Base-by-base conservation (phyloP, 2,888 invertebrate species). In the Blastobasis adustella region DNA sequence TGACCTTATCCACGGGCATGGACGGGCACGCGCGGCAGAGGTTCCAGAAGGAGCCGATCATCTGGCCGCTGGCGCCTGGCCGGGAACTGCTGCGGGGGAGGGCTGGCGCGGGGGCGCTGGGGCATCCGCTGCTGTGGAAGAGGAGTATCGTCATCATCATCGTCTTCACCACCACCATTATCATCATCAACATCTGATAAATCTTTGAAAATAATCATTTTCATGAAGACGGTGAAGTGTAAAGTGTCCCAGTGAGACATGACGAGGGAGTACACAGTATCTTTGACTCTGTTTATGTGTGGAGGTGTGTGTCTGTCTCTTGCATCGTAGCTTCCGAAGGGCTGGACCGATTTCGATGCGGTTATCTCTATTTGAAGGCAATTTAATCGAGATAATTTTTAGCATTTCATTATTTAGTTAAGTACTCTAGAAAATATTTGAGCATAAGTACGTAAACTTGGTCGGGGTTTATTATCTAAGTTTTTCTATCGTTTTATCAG, bases 41-140 rank as follows among this genome's bases (percentile, higher is more conserved):
- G 91, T 96, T 97, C 96, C 96, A 96, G 91, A 97, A 96, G 91
- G 96, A 96, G 90, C 96, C 96, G 92, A 97, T 96, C 97, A 97
- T 97, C 89, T 96, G 96, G 60, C 92, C 91, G 69, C 74, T 73
- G 82, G 85, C 85, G 72, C 79, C 70, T 59, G 69, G 42, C 42
- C 42, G 42, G 42, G 9, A 9, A 42, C 42, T 66, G 65, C 67
- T 61, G 63, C 59, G 53, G 60, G 69, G 75, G 71, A 64, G 57
- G 62, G 58, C 56, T 59, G 54, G 54, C 53, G 59, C 53, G 58
- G 70, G 67, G 66, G 68, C 59, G 62, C 54, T 69, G 74, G 78
- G 58, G 76, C 85, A 85, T 85, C 76, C 81, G 83, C 79, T 68
- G 82, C 85, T 81, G 79, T 52, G 71, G 73, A 6, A 7, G 23